Evolutionary conservation across 37 sponge, comb jelly and placozoan species (phyloP).

Genomic region (Mnemiopsis leidyi): DNA sequence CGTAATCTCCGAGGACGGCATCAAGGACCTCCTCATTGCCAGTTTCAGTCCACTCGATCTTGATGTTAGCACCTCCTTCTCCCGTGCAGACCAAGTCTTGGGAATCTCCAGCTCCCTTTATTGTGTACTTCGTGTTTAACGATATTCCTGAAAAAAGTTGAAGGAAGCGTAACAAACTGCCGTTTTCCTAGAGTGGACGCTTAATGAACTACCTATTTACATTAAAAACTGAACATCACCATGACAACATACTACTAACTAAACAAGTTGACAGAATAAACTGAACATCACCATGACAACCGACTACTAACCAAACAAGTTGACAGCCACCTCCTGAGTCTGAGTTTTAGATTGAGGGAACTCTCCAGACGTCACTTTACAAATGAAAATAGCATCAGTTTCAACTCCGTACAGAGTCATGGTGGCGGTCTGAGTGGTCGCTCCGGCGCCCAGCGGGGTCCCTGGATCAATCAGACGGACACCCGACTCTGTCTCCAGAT

Average conservation of each 20-base stretch:
- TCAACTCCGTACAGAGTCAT: neutral
- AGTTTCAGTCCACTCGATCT: neutral
- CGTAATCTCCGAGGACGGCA: neutral
- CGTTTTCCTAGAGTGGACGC: no score
- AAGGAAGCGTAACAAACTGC: no score
- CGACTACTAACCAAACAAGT: neutral
- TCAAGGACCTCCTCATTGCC: neutral
- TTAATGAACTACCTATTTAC: no score
- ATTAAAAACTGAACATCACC: no score
- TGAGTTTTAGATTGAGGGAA: neutral
- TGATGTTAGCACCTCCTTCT: neutral
- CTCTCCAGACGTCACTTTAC: constrained; percentile 12
- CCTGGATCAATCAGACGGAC: neutral
- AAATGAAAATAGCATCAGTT: neutral
- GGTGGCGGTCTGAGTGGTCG: neutral
- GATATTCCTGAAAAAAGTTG: neutral
- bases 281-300: no score
- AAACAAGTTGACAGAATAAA: no score
- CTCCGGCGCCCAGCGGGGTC: neutral
- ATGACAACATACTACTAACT: no score
- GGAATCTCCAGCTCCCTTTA: neutral
- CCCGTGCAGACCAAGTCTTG: neutral
- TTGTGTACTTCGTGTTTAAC: neutral
- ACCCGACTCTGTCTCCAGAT: neutral
- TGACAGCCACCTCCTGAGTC: neutral